Conservation (phyloP, 37 sponge, comb jelly and placozoan species). For the Petrosia ficiformis region DNA sequence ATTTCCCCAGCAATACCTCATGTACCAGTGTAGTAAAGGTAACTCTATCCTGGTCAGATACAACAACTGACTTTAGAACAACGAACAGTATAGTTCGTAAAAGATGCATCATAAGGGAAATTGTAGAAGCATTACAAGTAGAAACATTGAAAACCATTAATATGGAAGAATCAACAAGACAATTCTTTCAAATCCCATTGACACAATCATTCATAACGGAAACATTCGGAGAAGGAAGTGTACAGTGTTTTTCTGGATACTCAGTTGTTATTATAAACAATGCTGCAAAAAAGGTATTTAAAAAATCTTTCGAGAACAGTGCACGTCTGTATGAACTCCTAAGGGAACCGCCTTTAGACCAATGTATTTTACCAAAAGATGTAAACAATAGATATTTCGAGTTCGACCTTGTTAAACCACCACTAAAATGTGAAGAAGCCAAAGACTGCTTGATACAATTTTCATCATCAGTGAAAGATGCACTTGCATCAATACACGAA, state of each 20-base stretch:
- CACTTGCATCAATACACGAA: neutral
- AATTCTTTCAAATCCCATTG: neutral
- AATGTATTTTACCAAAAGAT: neutral
- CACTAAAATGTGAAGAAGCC: neutral
- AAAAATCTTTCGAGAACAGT: neutral
- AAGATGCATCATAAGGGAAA: neutral
- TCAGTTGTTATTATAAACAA: neutral
- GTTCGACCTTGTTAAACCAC: neutral
- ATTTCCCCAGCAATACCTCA: neutral
- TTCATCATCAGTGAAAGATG: neutral
- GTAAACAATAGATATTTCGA: neutral
- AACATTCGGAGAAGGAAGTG: neutral
- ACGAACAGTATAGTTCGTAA: neutral
- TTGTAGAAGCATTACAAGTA: too few species aligned
- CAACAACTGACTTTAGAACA: neutral
- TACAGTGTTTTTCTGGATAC: neutral
- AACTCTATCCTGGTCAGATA: neutral
- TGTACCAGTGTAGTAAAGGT: neutral
- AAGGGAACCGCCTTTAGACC: neutral
- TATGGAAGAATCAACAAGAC: neutral
- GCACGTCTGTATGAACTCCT: neutral
- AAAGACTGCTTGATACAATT: neutral
- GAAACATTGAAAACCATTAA: neutral
- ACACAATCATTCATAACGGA: neutral
- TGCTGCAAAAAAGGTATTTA: neutral